Conservation (phyloP, 2,113 vertebrate genomes). For the Petromus typicus region DNA sequence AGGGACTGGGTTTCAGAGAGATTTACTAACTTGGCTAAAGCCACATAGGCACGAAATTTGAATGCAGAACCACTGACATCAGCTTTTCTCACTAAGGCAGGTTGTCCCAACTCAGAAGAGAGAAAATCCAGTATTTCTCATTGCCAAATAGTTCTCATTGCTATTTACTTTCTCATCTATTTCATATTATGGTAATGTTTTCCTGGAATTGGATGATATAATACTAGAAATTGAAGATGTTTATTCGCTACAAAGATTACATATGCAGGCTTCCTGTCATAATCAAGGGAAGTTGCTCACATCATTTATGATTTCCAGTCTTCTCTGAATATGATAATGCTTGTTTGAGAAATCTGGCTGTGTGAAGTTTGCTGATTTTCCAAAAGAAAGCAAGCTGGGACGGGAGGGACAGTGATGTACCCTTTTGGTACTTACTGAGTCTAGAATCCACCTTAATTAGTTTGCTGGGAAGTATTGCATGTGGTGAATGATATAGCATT, state of each 20-base stretch:
- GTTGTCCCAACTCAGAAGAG: neutral
- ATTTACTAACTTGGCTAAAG: neutral
- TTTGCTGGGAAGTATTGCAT: conserved; percentile 73
- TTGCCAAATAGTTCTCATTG: conserved; percentile 54
- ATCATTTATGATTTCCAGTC: conserved; percentile 77
- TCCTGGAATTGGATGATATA: conserved; percentile 82
- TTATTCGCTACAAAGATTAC: conserved; percentile 79
- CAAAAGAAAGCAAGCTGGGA: conserved; percentile 37
- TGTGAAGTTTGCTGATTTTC: conserved; percentile 53
- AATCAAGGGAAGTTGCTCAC: conserved; percentile 59
- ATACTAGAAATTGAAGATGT: conserved; percentile 82
- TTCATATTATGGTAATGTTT: conserved; percentile 84
- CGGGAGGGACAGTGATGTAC: neutral
- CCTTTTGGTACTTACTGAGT: conserved; percentile 68
- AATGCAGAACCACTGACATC: neutral
- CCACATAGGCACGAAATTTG: neutral
- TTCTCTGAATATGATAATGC: conserved; percentile 69
- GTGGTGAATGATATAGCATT: conserved; percentile 64
- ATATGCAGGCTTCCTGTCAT: conserved; percentile 78
- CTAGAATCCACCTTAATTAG: conserved; percentile 65
- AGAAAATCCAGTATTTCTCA: conserved; percentile 41
- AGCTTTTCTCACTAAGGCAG: conserved; percentile 11
- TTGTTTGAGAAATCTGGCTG: conserved; percentile 71
- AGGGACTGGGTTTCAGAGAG: neutral
- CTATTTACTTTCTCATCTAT: conserved; percentile 77